These are phyloP conservation scores for Limnephilus rhombicus DNA, from an alignment of 2,888 invertebrate genomes.

Conservation along the genomic window DNA sequence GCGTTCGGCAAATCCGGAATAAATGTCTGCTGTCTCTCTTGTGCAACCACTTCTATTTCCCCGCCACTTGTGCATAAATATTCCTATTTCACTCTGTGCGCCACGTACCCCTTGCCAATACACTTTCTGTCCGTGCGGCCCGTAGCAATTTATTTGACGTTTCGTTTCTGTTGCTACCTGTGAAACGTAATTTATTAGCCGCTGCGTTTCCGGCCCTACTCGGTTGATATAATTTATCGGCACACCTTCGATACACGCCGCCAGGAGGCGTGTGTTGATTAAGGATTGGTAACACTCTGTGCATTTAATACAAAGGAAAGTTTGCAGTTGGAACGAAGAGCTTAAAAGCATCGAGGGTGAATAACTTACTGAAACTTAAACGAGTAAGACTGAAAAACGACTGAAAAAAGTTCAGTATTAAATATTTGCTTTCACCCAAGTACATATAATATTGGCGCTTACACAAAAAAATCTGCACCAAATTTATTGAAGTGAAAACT, in stretches of 20 bases:
- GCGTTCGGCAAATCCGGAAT: constrained; percentile 31
- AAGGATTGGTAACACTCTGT: neutral
- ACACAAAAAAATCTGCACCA: no score
- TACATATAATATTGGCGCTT: neutral
- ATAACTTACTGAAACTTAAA: neutral
- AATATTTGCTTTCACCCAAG: neutral
- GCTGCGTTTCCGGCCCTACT: neutral
- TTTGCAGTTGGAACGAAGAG: no score
- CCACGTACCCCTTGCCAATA: constrained; percentile 14
- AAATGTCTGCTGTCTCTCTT: constrained; percentile 3
- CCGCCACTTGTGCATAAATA: neutral
- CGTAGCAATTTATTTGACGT: constrained; percentile 35
- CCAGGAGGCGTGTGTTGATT: neutral
- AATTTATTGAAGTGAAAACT: no score
- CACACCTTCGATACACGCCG: neutral
- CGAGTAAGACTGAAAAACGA: no score
- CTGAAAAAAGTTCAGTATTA: neutral
- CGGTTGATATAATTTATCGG: neutral
- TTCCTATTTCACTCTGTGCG: constrained; percentile 19
- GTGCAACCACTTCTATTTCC: constrained; percentile 6
- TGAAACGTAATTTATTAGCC: constrained; percentile 22
- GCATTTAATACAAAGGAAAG: neutral
- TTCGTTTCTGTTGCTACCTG: constrained; percentile 34
- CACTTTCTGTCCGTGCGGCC: neutral
- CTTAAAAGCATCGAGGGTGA: neutral